phyloP scores from a whole-genome alignment of 1,140 invertebrate genomes.

The Saccostrea echinata region DNA sequence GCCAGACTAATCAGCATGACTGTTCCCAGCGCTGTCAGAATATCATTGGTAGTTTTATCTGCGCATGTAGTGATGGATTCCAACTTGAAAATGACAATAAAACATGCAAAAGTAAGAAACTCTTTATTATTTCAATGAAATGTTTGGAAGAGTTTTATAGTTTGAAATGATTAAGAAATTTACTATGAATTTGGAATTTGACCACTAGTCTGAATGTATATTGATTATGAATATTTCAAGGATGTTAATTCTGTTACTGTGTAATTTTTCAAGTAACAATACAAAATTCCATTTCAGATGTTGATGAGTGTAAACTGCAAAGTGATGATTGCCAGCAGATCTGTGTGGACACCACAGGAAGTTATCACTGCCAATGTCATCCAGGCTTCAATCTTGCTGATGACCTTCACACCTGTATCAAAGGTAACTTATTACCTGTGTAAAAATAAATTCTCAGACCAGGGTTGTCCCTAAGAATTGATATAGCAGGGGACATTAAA shows the following conservation, averaged over 20 bases:
- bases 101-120: conserved; percentile 38
- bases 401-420: conserved; percentile 43
- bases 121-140: too few species aligned
- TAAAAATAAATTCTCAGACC: neutral
- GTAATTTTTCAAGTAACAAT: too few species aligned
- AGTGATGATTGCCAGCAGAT: conserved; percentile 34
- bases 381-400: conserved; percentile 28
- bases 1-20: conserved; percentile 27
- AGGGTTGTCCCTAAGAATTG: neutral
- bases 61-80: conserved; percentile 44
- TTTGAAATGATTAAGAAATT: too few species aligned
- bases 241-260: too few species aligned
- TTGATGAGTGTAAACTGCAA: conserved; percentile 39
- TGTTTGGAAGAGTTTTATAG: too few species aligned
- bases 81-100: conserved; percentile 41
- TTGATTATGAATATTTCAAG: too few species aligned
- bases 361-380: conserved; percentile 40
- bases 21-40: conserved; percentile 45
- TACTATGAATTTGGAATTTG: too few species aligned
- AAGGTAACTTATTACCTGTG: neutral
- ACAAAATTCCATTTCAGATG: conserved; percentile 35
- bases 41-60: conserved; percentile 7
- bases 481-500: neutral
- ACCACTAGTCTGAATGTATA: too few species aligned
- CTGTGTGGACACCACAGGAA: conserved; percentile 40